Base-by-base conservation (phyloP, 1,140 invertebrate species). In the Pogonomyrmex barbatus region DNA sequence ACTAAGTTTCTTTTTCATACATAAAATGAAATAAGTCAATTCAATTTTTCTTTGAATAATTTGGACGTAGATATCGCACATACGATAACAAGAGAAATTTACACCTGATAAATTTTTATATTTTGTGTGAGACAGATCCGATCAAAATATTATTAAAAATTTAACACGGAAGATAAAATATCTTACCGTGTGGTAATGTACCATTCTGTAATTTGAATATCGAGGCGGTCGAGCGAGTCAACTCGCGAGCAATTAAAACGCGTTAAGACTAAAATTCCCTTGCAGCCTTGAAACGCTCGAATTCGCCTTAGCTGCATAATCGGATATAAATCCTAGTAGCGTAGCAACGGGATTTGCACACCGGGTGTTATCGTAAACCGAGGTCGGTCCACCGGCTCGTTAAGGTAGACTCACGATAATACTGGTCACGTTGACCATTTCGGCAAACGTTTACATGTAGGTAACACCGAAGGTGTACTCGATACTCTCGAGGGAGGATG, bases 381-480 rank as follows among this genome's bases (percentile, higher is more conserved):
- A 87, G 71, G 42, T 58, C 58, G 71, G 42, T 58, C 58, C 63
- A 70, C 39, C 52, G 42, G 79, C 67, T 89, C 89, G 89, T 90
- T 87, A 90, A 87, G 73, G 79, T 65, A 70, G 85, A 89, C 65
- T 89, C 89, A 79, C 65, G 88, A 89, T 90, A 90, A 90, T 90
- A 85, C 70, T 76, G 79, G 65, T 73, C 82, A n/a, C n/a, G 52
- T 67, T 82, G 88, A 89, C 87, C 88, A 70, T 89, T 88, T 78
- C 65, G 67, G 76, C 47, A 87, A 89, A 89, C 71, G 77, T 83
- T 89, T 76, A 56, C 88, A 73, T 62, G 67, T 60, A 85, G 63
- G 39, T 85, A 87, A 50, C 50, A 62, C 70, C 58, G 84, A 78
- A 68, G 65, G 65, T 45, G 58, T 62, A 82, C 82, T 87, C 78